Conservation (phyloP, 2,797 vertebrate species). For the Trachurus trachurus region DNA sequence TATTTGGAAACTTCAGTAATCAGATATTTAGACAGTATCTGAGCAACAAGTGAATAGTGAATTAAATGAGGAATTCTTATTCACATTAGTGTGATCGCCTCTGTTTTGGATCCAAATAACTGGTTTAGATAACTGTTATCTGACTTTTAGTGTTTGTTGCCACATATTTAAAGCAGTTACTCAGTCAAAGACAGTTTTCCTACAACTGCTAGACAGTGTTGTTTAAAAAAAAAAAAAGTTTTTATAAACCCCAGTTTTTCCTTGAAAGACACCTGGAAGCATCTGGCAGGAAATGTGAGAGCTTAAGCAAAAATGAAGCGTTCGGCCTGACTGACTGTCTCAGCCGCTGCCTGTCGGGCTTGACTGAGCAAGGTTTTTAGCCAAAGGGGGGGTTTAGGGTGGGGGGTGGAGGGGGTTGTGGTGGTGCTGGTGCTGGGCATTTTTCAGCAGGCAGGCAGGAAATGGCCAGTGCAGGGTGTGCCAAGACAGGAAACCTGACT, state of each 20-base stretch:
- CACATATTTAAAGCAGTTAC: background rate
- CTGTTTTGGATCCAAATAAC: background rate
- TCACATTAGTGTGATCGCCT: background rate
- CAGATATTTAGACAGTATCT: background rate
- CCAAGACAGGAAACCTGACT: conserved; percentile 82
- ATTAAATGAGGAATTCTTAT: no score
- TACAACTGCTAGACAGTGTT: background rate
- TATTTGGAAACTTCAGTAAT: background rate
- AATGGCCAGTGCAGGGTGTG: conserved; percentile 81
- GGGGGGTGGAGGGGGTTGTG: background rate
- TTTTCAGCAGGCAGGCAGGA: conserved; percentile 79
- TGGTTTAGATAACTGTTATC: background rate
- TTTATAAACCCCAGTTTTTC: background rate
- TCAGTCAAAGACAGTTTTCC: background rate
- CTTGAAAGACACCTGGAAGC: conserved; percentile 61
- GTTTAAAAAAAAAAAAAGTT: background rate
- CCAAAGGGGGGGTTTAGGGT: background rate
- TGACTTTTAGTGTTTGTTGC: background rate
- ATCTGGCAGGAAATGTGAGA: conserved; percentile 51
- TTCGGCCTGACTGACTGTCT: conserved; percentile 39
- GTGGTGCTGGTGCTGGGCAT: conserved; percentile 48
- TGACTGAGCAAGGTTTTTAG: conserved; percentile 44
- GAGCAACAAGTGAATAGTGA: background rate
- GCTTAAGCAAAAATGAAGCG: conserved; percentile 30
- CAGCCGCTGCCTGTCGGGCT: conserved; percentile 69